Conservation (phyloP, 2,113 vertebrate genomes). For the Phycodurus eques region DNA sequence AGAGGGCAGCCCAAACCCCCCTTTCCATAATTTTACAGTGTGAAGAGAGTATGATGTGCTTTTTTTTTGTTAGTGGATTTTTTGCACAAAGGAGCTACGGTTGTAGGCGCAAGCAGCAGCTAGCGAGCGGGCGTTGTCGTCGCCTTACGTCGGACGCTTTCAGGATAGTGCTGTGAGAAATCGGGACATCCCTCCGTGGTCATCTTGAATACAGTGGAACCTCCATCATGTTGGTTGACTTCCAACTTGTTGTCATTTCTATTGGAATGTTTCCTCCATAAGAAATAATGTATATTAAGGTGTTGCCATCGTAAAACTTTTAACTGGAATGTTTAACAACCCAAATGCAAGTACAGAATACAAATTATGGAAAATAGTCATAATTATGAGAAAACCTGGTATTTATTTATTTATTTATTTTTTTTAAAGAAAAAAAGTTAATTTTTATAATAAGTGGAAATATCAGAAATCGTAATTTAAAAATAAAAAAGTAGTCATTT, state of each 20-base stretch:
- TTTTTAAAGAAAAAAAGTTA: no score
- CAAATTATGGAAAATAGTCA: no score
- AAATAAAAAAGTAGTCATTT: no score
- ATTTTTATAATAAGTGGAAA: no score
- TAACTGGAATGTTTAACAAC: no score
- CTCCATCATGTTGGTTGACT: neutral
- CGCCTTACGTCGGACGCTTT: neutral
- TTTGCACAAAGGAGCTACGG: constrained; percentile 85
- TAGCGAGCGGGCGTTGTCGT: neutral
- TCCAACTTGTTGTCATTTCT: neutral
- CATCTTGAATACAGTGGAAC: neutral
- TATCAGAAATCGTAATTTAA: no score
- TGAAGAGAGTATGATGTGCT: neutral
- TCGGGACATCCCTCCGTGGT: neutral
- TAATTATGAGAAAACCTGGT: no score
- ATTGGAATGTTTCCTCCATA: no score
- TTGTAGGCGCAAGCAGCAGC: constrained; percentile 69
- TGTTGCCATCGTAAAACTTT: no score
- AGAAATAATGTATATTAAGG: no score
- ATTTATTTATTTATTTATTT: no score
- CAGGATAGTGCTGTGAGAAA: neutral
- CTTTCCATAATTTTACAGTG: neutral
- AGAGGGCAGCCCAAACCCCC: constrained; percentile 7
- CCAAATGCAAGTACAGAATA: no score
- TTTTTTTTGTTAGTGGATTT: constrained; percentile 65